Conservation (phyloP, 1,140 invertebrate species). For the Zaprionus taronus region DNA sequence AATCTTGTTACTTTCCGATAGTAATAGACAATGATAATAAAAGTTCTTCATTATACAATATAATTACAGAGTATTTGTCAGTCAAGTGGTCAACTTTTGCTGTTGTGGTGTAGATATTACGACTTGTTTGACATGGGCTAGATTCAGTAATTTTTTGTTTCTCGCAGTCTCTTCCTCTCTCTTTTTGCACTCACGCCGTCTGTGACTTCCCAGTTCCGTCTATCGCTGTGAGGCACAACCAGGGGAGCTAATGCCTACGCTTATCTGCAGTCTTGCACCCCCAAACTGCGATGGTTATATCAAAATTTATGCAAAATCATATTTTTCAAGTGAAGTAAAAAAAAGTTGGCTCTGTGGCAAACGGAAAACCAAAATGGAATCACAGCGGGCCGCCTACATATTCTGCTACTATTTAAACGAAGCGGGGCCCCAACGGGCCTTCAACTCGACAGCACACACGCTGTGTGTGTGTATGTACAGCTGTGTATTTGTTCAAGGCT, state of each 20-base stretch:
- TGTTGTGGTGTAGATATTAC: slow-evolving; percentile 1
- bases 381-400: slow-evolving; percentile 64
- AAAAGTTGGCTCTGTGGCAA: slow-evolving; percentile 41
- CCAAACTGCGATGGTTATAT: slow-evolving; percentile 56
- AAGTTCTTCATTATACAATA: not conserved
- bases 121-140: slow-evolving; percentile 24
- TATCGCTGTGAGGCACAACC: slow-evolving; percentile 54
- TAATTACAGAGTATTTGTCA: not conserved
- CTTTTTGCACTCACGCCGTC: no score
- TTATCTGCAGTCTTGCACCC: slow-evolving; percentile 66
- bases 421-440: slow-evolving; percentile 28
- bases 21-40: not conserved
- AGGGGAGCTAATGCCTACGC: slow-evolving; percentile 11
- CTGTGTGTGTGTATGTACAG: slow-evolving; percentile 26
- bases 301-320: slow-evolving; percentile 78
- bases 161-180: not conserved
- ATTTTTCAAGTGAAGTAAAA: slow-evolving; percentile 64
- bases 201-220: slow-evolving; percentile 28
- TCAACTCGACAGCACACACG: slow-evolving; percentile 30
- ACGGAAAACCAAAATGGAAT: slow-evolving; percentile 67
- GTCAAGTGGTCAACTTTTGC: not conserved
- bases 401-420: slow-evolving; percentile 65
- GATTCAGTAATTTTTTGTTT: slow-evolving; percentile 52
- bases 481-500: slow-evolving; percentile 72
- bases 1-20: no score